A percentile compares a stretch with the other conserved stretches of the same genome.
Conservation (phyloP, 2,797 vertebrate genomes). For the Pangasius mekongensis region DNA sequence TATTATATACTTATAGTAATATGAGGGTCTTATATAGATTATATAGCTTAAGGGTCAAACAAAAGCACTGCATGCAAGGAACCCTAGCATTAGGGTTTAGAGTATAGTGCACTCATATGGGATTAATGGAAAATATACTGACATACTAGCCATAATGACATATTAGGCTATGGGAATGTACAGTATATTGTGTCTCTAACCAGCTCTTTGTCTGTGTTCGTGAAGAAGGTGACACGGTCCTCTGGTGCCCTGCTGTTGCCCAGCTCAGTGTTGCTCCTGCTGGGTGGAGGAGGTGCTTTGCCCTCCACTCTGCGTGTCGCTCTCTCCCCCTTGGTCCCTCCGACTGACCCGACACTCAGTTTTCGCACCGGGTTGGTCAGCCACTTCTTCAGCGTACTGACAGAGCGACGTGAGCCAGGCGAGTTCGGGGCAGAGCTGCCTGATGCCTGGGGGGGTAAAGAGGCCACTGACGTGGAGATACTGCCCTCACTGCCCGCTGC, state of each 20-base stretch:
- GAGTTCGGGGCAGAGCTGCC: constrained; percentile 86
- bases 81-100: neutral
- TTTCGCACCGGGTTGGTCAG: constrained; percentile 88
- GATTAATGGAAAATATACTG: neutral
- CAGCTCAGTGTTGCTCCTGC: constrained; percentile 72
- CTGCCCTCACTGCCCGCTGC: constrained; percentile 89
- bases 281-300: constrained; percentile 69
- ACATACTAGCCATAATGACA: no score
- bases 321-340: constrained; percentile 75
- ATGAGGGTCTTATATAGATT: neutral
- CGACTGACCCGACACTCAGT: constrained; percentile 75
- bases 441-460: constrained; percentile 83
- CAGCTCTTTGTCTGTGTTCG: constrained; percentile 74
- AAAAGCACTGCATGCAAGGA: neutral
- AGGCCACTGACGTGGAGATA: constrained; percentile 87
- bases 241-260: constrained; percentile 66
- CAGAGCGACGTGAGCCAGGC: constrained; percentile 82
- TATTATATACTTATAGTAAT: neutral
- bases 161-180: neutral
- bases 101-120: neutral
- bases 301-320: constrained; percentile 76
- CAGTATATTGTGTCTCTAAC: constrained; percentile 65
- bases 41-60: neutral
- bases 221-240: constrained; percentile 67
- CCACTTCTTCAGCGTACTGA: constrained; percentile 90